Percentiles rank a stretch among this genome's conserved stretches.
phyloP scores from a whole-genome alignment of 2,888 invertebrate genomes.

The Cantharis rufa region DNA sequence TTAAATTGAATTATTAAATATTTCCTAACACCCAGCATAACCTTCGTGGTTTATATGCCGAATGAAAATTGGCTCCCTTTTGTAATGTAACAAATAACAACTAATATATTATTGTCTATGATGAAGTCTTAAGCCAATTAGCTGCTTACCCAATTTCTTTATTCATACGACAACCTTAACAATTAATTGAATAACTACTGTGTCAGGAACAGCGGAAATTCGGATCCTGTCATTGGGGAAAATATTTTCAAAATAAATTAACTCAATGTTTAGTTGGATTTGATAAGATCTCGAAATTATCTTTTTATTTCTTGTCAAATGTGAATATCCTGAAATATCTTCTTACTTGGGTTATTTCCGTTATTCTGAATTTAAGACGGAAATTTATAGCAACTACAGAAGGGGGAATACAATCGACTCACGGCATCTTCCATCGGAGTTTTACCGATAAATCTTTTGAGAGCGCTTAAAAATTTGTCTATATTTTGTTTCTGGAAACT shows the following conservation, averaged over 20 bases:
- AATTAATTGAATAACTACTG: neutral
- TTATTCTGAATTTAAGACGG: neutral
- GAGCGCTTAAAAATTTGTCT: neutral
- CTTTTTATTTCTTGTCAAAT: neutral
- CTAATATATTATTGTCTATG: neutral
- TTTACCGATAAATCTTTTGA: neutral
- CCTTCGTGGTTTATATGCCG: neutral
- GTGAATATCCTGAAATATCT: neutral
- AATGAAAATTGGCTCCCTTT: neutral
- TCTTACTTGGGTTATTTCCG: neutral
- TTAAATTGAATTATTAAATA: neutral
- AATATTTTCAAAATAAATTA: neutral
- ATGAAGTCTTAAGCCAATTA: neutral
- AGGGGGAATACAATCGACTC: neutral
- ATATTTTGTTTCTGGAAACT: neutral
- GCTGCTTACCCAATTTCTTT: neutral
- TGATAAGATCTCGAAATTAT: neutral
- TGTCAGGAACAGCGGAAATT: neutral
- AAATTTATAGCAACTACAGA: neutral
- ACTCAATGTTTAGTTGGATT: neutral
- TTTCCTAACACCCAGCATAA: neutral
- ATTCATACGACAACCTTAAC: neutral
- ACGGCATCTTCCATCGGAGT: neutral
- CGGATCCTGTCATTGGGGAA: neutral
- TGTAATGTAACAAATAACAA: neutral